Evolutionary conservation across 2,113 vertebrate genomes (phyloP), one percentile per base, ranked within the genome.

Genomic region (Neolamprologus longior): DNA sequence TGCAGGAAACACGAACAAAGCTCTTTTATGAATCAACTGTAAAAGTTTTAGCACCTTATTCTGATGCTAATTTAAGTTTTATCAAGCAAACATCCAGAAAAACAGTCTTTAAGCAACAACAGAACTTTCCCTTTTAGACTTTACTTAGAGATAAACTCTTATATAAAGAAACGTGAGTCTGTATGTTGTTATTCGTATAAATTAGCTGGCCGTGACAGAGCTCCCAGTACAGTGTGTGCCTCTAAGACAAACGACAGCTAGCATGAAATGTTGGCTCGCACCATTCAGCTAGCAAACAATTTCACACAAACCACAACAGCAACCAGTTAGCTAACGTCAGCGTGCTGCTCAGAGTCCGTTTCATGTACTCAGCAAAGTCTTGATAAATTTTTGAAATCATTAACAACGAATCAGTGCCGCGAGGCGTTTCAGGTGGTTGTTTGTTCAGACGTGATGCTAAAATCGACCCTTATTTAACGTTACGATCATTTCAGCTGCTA

Each of bases 71-170:
- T 45, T 73, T 45, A 45, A 45, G 40, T 73, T 45, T 73, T 10
- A 73, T 45, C 68, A 26, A 24, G 37, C n/a, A 10, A 26, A 73
- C 13, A 73, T 26, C 13, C 21, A 73, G 21, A 73, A 45, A 73
- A 73, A 45, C 5, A 0, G 0, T 45, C 37, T 73, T 1, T 73
- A 40, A 24, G 35, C 35, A 68, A 68, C n/a, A 40, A 45, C 12
- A 14, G 8, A 73, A 26, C 66, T 1, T 45, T 26, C 5, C 33
- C 19, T 66, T 45, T 73, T 45, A 26, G 14, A 73, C 68, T 45
- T 42, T 17, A 15, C 68, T 76, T 7, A 47, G 40, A 76, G 13
- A 47, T 76, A 17, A 76, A 76, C 14, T 28, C 21, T 11, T 7
- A 26, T 45, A 45, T 0, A 45, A 24, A 26, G 21, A 45, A 73